Base-by-base conservation (phyloP, 1,140 invertebrate genomes). In the Zaprionus vittiger region DNA sequence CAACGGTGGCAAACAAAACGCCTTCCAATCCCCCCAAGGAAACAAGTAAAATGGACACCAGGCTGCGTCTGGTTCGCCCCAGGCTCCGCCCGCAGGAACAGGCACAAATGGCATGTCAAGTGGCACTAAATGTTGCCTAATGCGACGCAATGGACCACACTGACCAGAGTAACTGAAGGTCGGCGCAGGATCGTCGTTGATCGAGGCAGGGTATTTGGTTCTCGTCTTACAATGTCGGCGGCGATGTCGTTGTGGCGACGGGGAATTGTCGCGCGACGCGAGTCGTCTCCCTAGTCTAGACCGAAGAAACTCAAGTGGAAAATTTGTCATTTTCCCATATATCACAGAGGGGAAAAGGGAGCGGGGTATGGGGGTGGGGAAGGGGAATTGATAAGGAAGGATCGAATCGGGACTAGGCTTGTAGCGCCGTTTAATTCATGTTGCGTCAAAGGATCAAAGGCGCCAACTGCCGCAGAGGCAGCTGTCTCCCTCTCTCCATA, bases 361-460 rank as follows among this genome's bases (percentile, higher is more conserved):
- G 54, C 24, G 22, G 26, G 26, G 14, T 1, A 28, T 64, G 49
- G 67, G 61, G 73, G 70, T 69, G 69, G 34, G 31, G 56, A 56
- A 47, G 20, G 59, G 26, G 62, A 38, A 49, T 26, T 71, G 81
- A 85, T 82, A 85, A 87, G 81, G 44, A 64, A 71, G 77, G 55
- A 69, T 78, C 17, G 22, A 44, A n/a, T 44, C n/a, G 68, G 44
- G 11, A 65, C 66, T 57, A 28, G 64, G 47, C 57, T 72, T 66
- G 79, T 75, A 90, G 81, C 85, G 85, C 85, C 85, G 77, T 90
- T 90, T 90, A 90, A 90, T 90, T 90, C 86, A 90, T 90, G 85
- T 82, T 82, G 79, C 85, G 85, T 90, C 77, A 90, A 79, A 82
- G 85, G 85, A 90, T 90, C 85, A 90, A 90, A 90, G 85, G 62